Percentiles rank a stretch among this genome's conserved stretches.
phyloP scores from a whole-genome alignment of 1,140 invertebrate genomes.

The Drosophila subobscura region DNA sequence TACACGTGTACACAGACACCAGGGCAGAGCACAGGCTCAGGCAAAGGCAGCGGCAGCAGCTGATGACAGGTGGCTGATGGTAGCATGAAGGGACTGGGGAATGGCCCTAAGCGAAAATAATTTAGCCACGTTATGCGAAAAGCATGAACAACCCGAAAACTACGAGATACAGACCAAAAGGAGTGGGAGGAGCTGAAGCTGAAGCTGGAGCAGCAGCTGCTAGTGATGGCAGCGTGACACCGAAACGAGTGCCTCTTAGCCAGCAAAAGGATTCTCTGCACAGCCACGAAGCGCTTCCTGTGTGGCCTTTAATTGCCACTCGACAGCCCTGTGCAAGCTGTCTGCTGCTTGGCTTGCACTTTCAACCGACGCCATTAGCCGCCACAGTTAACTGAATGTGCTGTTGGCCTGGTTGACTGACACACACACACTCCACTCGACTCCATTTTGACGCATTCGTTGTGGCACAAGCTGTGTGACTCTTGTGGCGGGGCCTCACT shows the following conservation, averaged over 20 bases:
- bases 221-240: constrained; percentile 58
- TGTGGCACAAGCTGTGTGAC: neutral
- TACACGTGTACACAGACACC: constrained; percentile 66
- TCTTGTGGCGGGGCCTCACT: constrained; percentile 7
- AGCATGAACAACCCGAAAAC: constrained; percentile 54
- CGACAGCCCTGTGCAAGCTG: constrained; percentile 65
- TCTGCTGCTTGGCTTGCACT: constrained; percentile 76
- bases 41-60: neutral
- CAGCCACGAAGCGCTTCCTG: constrained; percentile 13
- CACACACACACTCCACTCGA: neutral
- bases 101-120: constrained; percentile 63
- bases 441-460: constrained; percentile 7
- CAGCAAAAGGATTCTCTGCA: neutral
- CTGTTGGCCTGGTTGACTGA: constrained; percentile 15
- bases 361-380: constrained; percentile 61
- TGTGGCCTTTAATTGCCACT: constrained; percentile 70
- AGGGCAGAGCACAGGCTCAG: neutral
- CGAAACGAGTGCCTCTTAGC: neutral
- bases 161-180: constrained; percentile 25
- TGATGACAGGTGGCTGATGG: constrained; percentile 19
- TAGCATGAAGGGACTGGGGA: neutral
- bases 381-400: constrained; percentile 54
- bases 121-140: constrained; percentile 69
- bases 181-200: neutral
- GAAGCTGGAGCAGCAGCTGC: constrained; percentile 1